phyloP scores from a whole-genome alignment of 2,113 vertebrate genomes.

The Hucho hucho region DNA sequence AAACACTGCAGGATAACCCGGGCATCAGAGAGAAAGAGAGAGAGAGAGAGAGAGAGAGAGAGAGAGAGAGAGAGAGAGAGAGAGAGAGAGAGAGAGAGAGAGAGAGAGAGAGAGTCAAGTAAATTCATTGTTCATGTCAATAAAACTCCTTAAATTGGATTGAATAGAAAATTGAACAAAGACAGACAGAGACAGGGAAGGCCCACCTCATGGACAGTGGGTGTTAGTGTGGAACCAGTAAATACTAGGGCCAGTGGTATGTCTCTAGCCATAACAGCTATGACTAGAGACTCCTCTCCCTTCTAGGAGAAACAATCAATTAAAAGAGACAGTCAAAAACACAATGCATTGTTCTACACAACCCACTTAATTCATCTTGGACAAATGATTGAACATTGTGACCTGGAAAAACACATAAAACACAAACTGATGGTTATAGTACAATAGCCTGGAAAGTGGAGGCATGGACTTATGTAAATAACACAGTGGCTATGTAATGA shows the following conservation, averaged over 20 bases:
- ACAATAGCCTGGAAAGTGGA: constrained; percentile 65
- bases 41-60: no score
- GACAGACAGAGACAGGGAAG: constrained; percentile 12
- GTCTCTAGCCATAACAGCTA: constrained; percentile 41
- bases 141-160: background rate
- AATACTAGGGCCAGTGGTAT: constrained; percentile 45
- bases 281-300: constrained; percentile 31
- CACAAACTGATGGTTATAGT: constrained; percentile 39
- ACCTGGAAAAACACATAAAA: constrained; percentile 55
- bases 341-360: constrained; percentile 59
- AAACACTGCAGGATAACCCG: no score
- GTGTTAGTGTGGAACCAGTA: constrained; percentile 42
- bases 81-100: no score
- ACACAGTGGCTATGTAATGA: constrained; percentile 52
- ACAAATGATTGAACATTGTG: constrained; percentile 62
- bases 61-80: no score
- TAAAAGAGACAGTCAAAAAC: constrained; percentile 51
- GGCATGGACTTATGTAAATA: constrained; percentile 51
- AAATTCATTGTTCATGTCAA: background rate
- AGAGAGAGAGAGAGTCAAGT: background rate
- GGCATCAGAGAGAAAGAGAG: no score
- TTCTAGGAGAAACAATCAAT: constrained; percentile 52
- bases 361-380: constrained; percentile 48
- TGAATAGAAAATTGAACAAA: constrained; percentile 7
- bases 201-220: constrained; percentile 35